phyloP scores from a whole-genome alignment of 2,797 vertebrate genomes.

The Alectoris magna region DNA sequence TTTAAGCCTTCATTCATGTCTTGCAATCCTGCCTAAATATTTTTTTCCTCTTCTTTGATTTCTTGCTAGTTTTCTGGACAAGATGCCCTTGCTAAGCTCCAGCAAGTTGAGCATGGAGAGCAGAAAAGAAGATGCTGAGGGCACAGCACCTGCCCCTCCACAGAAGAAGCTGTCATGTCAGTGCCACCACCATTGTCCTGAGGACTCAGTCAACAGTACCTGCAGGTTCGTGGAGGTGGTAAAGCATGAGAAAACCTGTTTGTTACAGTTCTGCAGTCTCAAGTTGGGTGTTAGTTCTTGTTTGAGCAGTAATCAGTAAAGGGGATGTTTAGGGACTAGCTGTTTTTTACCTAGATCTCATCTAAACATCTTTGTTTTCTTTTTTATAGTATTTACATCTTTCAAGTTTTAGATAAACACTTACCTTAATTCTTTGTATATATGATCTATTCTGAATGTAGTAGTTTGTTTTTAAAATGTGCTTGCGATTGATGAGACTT shows the following conservation, averaged over 20 bases:
- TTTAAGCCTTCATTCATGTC: background rate
- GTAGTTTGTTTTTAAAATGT: background rate
- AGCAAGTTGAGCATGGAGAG: constrained; percentile 85
- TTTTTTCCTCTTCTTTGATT: background rate
- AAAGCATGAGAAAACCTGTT: background rate
- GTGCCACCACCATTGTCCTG: constrained; percentile 94
- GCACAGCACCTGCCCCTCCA: constrained; percentile 76
- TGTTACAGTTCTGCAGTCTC: background rate
- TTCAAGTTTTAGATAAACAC: background rate
- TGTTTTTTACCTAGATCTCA: background rate
- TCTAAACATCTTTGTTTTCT: background rate
- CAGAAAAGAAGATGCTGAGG: constrained; percentile 82
- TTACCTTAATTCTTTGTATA: background rate
- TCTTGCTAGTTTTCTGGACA: constrained; percentile 85
- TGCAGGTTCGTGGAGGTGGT: constrained; percentile 86
- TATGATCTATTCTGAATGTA: background rate
- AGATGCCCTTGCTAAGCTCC: constrained; percentile 89
- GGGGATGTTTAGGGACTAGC: background rate
- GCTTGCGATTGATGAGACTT: background rate
- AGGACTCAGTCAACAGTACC: constrained; percentile 92
- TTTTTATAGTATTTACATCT: background rate
- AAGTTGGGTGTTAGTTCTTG: background rate
- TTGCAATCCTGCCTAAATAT: background rate
- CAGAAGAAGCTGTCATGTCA: constrained; percentile 89
- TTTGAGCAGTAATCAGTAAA: background rate